A percentile compares a stretch with the other conserved stretches of the same genome.
Conservation (phyloP, 2,113 vertebrate genomes). For the Hemibagrus wyckioides region DNA sequence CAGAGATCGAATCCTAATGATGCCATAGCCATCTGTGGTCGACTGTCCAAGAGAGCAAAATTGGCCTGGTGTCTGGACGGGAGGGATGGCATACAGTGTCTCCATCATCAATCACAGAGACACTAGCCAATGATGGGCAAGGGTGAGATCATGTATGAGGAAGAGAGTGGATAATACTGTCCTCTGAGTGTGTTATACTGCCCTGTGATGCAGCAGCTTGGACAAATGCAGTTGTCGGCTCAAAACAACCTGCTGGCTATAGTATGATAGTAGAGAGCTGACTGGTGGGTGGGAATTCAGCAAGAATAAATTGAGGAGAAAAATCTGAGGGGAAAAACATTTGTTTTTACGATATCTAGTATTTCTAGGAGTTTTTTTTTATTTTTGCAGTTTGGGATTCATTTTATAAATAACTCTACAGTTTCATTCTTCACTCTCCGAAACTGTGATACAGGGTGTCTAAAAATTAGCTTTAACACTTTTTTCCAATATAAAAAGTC, state of each 20-base stretch:
- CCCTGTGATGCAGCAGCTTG: neutral
- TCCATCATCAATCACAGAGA: neutral
- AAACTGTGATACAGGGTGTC: neutral
- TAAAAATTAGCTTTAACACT: neutral
- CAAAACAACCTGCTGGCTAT: neutral
- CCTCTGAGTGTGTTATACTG: neutral
- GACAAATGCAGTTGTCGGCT: neutral
- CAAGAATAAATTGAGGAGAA: neutral
- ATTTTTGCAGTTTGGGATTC: neutral
- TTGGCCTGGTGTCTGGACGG: neutral
- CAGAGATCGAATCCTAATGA: neutral
- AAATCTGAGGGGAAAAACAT: neutral
- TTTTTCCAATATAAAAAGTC: neutral
- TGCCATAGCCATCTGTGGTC: neutral
- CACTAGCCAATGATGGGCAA: neutral
- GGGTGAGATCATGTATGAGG: neutral
- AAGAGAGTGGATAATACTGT: neutral
- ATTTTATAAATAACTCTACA: neutral
- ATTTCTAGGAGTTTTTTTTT: neutral
- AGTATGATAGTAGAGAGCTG: neutral
- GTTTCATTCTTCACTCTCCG: neutral
- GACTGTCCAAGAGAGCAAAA: neutral
- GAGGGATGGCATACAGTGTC: neutral
- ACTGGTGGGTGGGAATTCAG: neutral
- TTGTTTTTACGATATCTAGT: neutral